These are phyloP conservation scores for Macrochelys suwanniensis DNA, from an alignment of 2,797 vertebrate species.

Conservation along the genomic window DNA sequence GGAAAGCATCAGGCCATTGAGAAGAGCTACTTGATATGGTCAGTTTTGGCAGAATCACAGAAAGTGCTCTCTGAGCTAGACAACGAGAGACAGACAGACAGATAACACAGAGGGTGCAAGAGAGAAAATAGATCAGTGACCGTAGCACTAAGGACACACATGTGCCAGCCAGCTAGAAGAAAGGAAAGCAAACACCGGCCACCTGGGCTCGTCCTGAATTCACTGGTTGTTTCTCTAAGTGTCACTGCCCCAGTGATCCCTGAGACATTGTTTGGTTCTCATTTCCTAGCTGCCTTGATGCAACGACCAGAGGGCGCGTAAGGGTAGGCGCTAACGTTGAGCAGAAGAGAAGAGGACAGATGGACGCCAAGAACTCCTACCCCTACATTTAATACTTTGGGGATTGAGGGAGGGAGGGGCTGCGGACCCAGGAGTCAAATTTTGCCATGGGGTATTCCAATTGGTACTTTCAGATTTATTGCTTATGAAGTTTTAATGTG, in stretches of 20 bases:
- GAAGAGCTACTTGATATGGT: background rate
- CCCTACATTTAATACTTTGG: background rate
- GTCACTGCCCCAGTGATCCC: background rate
- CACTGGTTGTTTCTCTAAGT: background rate
- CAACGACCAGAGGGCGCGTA: background rate
- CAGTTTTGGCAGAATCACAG: constrained; percentile 36
- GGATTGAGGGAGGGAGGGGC: background rate
- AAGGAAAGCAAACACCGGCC: background rate
- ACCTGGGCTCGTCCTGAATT: background rate
- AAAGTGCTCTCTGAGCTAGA: constrained; percentile 40
- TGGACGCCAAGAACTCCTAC: background rate
- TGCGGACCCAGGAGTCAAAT: background rate
- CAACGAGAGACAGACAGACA: background rate
- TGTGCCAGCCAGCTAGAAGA: background rate
- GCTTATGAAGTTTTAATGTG: background rate
- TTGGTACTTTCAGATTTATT: background rate
- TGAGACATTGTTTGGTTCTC: background rate
- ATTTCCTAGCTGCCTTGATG: constrained; percentile 21
- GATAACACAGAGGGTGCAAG: constrained; percentile 39
- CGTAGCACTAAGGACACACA: constrained; percentile 22
- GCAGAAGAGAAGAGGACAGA: background rate
- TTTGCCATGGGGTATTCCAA: background rate
- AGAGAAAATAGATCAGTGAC: constrained; percentile 59
- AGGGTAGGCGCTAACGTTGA: background rate
- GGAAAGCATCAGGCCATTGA: constrained; percentile 8